Evolutionary conservation across 2,888 invertebrate species (phyloP).

Genomic region (Hartigia nigra): DNA sequence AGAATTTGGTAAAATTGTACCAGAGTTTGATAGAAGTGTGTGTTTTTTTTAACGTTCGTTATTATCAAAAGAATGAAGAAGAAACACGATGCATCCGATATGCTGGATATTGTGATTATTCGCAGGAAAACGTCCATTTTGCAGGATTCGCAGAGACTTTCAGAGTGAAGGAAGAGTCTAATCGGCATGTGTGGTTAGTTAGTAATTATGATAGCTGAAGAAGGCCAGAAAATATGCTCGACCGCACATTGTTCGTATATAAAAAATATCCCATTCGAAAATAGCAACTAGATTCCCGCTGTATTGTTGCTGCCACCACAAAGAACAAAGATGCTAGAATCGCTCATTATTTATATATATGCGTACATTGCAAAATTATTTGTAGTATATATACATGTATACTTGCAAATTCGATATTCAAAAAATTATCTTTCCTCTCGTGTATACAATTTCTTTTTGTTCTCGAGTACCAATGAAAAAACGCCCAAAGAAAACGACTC

Average conservation of each 20-base stretch:
- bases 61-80: background rate
- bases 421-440: background rate
- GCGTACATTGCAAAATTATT: background rate
- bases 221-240: constrained; percentile 15
- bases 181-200: constrained; percentile 17
- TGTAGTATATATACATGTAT: background rate
- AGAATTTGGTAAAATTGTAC: background rate
- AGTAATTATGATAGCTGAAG: constrained; percentile 27
- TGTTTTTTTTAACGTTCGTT: background rate
- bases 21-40: background rate
- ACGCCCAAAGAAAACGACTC: background rate
- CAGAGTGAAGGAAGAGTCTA: background rate
- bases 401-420: background rate
- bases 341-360: background rate
- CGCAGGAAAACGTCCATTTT: background rate
- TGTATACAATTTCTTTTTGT: background rate
- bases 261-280: background rate
- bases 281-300: background rate
- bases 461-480: background rate
- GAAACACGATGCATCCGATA: background rate
- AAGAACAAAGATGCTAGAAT: background rate
- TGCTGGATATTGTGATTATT: background rate
- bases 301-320: background rate
- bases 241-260: background rate
- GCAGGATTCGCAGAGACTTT: background rate